Evolutionary conservation across 2,113 vertebrate genomes (phyloP).

Genomic region (Callithrix jacchus): DNA sequence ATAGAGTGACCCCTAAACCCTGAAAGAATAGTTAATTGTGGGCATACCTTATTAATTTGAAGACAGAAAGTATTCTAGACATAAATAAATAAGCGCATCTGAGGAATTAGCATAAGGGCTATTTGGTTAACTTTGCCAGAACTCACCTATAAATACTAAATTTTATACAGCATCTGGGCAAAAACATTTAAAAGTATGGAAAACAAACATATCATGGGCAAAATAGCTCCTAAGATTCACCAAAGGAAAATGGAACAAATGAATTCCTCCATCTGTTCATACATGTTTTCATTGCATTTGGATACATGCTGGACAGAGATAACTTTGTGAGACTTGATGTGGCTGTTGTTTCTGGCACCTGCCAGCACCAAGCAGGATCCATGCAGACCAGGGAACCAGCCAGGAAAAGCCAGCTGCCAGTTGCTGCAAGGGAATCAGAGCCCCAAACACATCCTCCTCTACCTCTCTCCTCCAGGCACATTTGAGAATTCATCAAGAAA

Average conservation of each 20-base stretch:
- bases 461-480: not conserved
- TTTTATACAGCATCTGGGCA: slow-evolving; percentile 17
- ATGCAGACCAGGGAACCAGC: slow-evolving; percentile 31
- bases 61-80: slow-evolving; percentile 49
- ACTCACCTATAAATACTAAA: slow-evolving; percentile 69
- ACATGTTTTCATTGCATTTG: slow-evolving; percentile 37
- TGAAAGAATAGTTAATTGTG: slow-evolving; percentile 39
- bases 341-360: slow-evolving; percentile 78
- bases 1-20: not conserved
- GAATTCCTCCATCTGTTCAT: slow-evolving; percentile 54
- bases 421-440: not conserved
- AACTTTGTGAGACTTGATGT: slow-evolving; percentile 74
- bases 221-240: slow-evolving; percentile 59
- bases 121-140: slow-evolving; percentile 68
- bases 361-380: slow-evolving; percentile 25
- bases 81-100: slow-evolving; percentile 71
- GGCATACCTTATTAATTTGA: not conserved
- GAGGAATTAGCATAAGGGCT: slow-evolving; percentile 60
- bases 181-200: slow-evolving; percentile 25
- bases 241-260: slow-evolving; percentile 55
- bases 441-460: not conserved
- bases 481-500: slow-evolving; percentile 31
- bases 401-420: slow-evolving; percentile 64
- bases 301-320: slow-evolving; percentile 69
- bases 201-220: slow-evolving; percentile 35